phyloP scores from a whole-genome alignment of 2,888 invertebrate genomes.

The Epinotia brunnichana region DNA sequence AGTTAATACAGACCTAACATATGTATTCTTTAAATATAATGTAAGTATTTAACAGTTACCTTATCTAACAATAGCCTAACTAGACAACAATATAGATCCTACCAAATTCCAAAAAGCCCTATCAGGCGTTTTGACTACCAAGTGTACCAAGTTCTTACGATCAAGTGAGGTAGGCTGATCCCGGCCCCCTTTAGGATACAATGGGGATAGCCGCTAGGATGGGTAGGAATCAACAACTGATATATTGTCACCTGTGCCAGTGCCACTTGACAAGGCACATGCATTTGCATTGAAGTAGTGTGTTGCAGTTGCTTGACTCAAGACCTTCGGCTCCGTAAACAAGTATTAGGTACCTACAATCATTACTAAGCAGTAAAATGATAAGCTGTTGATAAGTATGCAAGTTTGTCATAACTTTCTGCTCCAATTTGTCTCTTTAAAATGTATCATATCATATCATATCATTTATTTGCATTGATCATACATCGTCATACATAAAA shows the following conservation, averaged over 20 bases:
- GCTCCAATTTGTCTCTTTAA: slow-evolving; percentile 14
- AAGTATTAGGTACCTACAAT: not conserved
- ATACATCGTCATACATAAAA: too few species aligned
- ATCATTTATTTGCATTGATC: too few species aligned
- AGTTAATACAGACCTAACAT: too few species aligned
- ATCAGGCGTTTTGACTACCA: too few species aligned
- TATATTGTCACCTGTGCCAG: not conserved
- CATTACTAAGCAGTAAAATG: not conserved
- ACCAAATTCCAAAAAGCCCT: too few species aligned
- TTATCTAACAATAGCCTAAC: too few species aligned
- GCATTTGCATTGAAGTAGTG: not conserved
- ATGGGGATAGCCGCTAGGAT: not conserved
- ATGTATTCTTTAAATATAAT: too few species aligned
- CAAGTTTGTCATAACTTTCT: not conserved
- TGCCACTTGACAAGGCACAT: not conserved
- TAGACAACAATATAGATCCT: too few species aligned
- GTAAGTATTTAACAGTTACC: too few species aligned
- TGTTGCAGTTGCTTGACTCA: not conserved
- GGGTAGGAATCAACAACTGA: not conserved
- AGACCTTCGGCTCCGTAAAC: not conserved
- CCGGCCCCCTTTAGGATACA: not conserved
- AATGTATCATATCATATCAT: too few species aligned
- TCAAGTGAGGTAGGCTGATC: too few species aligned
- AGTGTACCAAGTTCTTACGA: too few species aligned
- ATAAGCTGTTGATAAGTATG: not conserved